phyloP scores from a whole-genome alignment of 2,888 invertebrate species.

The Balanococcus diminutus region DNA sequence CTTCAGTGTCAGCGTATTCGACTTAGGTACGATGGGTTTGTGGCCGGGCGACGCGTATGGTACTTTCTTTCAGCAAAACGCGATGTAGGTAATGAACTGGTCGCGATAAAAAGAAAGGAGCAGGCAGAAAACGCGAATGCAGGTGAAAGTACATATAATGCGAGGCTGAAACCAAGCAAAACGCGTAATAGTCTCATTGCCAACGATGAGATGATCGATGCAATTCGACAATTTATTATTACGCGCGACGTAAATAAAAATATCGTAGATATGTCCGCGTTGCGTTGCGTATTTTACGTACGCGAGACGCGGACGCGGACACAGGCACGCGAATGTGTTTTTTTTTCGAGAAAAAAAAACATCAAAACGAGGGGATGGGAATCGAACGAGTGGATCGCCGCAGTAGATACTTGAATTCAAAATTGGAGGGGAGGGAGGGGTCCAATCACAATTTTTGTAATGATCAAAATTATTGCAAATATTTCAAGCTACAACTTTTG shows the following conservation, averaged over 20 bases:
- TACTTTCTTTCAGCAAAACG: conserved; percentile 7
- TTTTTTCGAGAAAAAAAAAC: background rate
- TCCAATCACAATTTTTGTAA: too few relatives aligned
- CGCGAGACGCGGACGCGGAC: background rate
- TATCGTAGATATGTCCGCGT: background rate
- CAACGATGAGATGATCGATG: conserved; percentile 10
- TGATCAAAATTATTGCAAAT: too few relatives aligned
- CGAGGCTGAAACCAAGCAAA: background rate
- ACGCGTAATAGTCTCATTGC: conserved; percentile 30
- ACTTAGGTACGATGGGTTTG: background rate
- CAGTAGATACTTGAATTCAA: too few relatives aligned
- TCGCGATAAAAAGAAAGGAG: conserved; percentile 28
- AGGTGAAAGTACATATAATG: conserved; percentile 35
- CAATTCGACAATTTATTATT: conserved; percentile 7
- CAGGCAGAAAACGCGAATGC: conserved; percentile 14
- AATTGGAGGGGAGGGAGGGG: too few relatives aligned
- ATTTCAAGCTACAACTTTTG: too few relatives aligned
- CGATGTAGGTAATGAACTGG: conserved; percentile 33
- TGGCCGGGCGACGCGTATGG: background rate
- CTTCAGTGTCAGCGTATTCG: background rate
- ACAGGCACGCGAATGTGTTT: too few relatives aligned
- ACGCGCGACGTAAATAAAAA: background rate
- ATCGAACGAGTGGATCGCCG: too few relatives aligned
- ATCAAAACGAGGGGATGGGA: background rate
- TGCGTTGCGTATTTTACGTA: background rate